A percentile compares a stretch with the other conserved stretches of the same genome.
Conservation (phyloP, 2,888 invertebrate species). For the Leuctra nigra region DNA sequence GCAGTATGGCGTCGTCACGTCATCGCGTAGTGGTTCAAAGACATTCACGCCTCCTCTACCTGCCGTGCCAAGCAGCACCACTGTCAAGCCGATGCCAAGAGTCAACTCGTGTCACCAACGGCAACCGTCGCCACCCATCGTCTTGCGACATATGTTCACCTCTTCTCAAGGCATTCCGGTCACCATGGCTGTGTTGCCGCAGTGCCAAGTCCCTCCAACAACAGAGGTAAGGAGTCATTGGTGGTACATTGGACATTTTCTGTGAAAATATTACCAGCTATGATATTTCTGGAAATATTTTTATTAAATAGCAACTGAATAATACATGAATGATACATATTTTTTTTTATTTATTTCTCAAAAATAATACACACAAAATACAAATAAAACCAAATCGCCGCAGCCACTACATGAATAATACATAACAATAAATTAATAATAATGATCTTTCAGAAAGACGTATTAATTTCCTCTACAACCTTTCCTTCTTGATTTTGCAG, state of each 20-base stretch:
- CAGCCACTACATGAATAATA: too few species aligned
- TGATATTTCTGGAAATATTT: too few species aligned
- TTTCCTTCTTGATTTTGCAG: conserved; percentile 40
- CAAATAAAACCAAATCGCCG: too few species aligned
- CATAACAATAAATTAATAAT: too few species aligned
- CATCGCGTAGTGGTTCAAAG: conserved; percentile 34
- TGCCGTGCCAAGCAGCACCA: conserved; percentile 38
- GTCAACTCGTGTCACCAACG: conserved; percentile 33
- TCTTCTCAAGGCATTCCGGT: conserved; percentile 50
- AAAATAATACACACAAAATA: too few species aligned
- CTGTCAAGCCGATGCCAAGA: conserved; percentile 36
- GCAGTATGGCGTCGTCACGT: conserved; percentile 42
- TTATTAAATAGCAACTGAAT: too few species aligned
- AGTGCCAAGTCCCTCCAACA: conserved; percentile 37
- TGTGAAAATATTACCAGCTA: too few species aligned
- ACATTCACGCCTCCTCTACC: conserved; percentile 40
- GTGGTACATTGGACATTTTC: too few species aligned
- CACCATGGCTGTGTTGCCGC: conserved; percentile 49
- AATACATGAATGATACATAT: too few species aligned
- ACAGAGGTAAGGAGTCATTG: conserved; percentile 30
- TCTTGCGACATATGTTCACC: conserved; percentile 55
- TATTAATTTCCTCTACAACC: too few species aligned
- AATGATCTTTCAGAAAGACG: too few species aligned
- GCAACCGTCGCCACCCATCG: conserved; percentile 53
- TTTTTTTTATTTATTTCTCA: too few species aligned